Percentiles rank a stretch among this genome's conserved stretches.
These are phyloP conservation scores for Brachionus rotundiformis DNA, from an alignment of 1,140 invertebrate species.

Conservation along the genomic window DNA sequence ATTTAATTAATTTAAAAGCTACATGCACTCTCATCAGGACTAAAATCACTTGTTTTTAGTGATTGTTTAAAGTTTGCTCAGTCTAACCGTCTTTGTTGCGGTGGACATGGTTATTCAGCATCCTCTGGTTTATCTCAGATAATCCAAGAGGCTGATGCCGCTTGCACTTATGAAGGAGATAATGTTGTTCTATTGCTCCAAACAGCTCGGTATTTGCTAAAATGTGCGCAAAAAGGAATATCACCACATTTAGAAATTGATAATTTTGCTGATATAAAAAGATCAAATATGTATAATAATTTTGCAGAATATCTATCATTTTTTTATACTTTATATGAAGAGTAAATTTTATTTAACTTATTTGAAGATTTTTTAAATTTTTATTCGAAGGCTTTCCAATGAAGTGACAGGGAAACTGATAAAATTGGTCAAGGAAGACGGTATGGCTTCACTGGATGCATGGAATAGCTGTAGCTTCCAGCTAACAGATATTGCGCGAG, in stretches of 20 bases:
- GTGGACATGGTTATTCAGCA: conserved; percentile 87
- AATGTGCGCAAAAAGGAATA: conserved; percentile 48
- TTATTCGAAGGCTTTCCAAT: background rate
- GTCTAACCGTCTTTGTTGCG: conserved; percentile 78
- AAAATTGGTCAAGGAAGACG: conserved; percentile 2
- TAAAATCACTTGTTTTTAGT: conserved; percentile 81
- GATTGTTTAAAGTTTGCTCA: conserved; percentile 76
- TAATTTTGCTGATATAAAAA: conserved; percentile 5
- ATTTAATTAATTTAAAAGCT: too few relatives aligned
- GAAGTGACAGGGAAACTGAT: background rate
- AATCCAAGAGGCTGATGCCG: conserved; percentile 78
- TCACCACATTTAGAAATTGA: conserved; percentile 36
- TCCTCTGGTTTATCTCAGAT: conserved; percentile 79
- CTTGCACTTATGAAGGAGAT: conserved; percentile 90
- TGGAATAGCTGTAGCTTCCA: conserved; percentile 12
- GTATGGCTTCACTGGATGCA: background rate
- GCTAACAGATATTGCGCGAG: background rate
- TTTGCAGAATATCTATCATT: background rate
- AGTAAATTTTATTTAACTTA: background rate
- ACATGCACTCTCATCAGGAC: conserved; percentile 82
- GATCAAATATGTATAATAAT: background rate
- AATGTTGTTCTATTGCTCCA: conserved; percentile 87
- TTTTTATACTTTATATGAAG: conserved; percentile 1
- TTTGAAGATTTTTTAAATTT: background rate
- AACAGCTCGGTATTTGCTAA: conserved; percentile 72